Base-by-base conservation (phyloP, 2,888 invertebrate genomes). In the Quadroppia sp. region DNA sequence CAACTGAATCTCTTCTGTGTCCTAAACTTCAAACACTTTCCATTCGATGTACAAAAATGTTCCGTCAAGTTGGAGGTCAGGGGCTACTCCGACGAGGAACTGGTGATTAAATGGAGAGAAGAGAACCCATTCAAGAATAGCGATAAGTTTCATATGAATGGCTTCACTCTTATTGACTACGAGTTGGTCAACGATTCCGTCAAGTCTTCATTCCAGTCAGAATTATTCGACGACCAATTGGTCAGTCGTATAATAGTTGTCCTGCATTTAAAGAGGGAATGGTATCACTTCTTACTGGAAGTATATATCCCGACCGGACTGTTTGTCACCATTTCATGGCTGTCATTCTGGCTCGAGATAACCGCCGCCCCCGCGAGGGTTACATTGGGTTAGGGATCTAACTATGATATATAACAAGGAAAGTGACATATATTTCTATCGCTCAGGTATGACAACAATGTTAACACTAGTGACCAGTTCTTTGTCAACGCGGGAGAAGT, bases 311-410 rank as follows among this genome's bases (percentile, higher is more conserved):
- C 78, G 0, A 75, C 77, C 7, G 75, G 76, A 4, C 70, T 78
- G 0, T 78, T 78, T 40, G 78, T 78, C 0, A 75, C 77, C 1
- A 78, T 78, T 0, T 78, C 78, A 0, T 78, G 78, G 78, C 50
- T 77, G 1, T 78, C 77, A 1, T 77, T 78, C 32, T 78, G 77
- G 77, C 72, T 78, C 3, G 78, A 78, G 42, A 78, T 78, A 28
- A 76, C 77, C 6, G 78, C 78, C 9, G 78, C 78, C 11, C 78
- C 78, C 2, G 78, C 78, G 4, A 45, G 78, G 61, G 77, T 78
- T 4, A 77, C 78, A 6, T 71, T 78, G 6, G 73, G 77, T 64
- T 13, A 28, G 56, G 17, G 45, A 3, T 45, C 17, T 11, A 45
- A 45, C 15, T 17, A 45, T 11, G 45, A 3, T n/a, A n/a, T n/a